A percentile compares a stretch with the other conserved stretches of the same genome.
Evolutionary conservation across 2,797 vertebrate genomes (phyloP).

Genomic region (Poecilia velifera): DNA sequence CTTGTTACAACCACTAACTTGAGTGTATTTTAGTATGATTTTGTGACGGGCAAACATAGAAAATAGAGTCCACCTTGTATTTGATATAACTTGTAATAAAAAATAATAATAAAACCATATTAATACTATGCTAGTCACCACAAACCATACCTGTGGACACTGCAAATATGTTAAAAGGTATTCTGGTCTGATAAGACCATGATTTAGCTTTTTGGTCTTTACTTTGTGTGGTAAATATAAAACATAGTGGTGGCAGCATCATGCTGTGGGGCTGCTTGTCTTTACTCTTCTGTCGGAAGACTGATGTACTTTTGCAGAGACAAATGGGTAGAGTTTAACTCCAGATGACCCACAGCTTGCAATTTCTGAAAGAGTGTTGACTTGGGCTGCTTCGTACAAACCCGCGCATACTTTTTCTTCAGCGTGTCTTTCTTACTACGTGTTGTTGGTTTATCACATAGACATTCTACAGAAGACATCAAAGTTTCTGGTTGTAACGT

Average conservation of each 20-base stretch:
- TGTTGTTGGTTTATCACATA: neutral
- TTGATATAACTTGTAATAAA: neutral
- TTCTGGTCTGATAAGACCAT: neutral
- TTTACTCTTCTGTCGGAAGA: neutral
- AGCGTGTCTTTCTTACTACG: neutral
- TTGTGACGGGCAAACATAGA: neutral
- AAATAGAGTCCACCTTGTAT: neutral
- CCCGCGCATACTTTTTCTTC: neutral
- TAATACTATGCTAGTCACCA: neutral
- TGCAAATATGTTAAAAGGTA: neutral
- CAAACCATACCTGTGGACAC: neutral
- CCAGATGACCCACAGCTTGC: neutral
- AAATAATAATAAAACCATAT: neutral
- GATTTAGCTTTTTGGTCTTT: neutral
- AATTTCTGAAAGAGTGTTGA: neutral
- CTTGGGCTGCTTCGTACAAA: neutral
- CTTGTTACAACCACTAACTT: neutral
- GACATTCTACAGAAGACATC: neutral
- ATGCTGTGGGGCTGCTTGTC: neutral
- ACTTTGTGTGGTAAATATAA: neutral
- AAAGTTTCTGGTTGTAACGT: neutral
- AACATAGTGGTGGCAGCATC: neutral
- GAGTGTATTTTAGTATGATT: neutral
- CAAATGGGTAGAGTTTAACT: neutral
- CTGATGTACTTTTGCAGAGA: neutral